A percentile compares a stretch with the other conserved stretches of the same genome.
Conservation (phyloP, 2,888 invertebrate genomes). For the Mystacides longicornis region DNA sequence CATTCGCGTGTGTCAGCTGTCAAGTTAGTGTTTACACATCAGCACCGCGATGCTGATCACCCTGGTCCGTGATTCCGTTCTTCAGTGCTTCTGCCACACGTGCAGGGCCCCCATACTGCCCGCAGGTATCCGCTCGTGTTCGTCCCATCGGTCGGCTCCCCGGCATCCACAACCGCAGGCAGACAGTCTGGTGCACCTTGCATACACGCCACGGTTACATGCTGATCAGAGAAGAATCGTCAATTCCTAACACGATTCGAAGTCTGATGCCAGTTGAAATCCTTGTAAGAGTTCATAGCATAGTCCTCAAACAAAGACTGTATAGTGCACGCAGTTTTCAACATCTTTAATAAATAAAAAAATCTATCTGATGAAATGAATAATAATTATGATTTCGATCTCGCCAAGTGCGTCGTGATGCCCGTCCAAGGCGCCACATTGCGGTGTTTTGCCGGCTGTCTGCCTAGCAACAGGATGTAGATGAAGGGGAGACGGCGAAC, state of each 20-base stretch:
- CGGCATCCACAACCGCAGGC: constrained; percentile 2
- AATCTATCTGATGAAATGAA: too few species aligned
- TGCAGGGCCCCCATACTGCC: constrained; percentile 78
- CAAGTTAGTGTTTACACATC: not conserved
- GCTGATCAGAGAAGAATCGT: too few species aligned
- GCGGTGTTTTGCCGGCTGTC: constrained; percentile 22
- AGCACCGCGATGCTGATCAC: constrained; percentile 71
- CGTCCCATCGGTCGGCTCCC: not conserved
- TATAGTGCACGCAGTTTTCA: too few species aligned
- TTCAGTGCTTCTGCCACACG: constrained; percentile 91
- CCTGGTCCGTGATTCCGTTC: constrained; percentile 83
- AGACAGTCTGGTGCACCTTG: too few species aligned
- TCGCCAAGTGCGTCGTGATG: too few species aligned
- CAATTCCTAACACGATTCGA: too few species aligned
- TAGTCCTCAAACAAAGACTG: too few species aligned
- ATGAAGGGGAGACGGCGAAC: constrained; percentile 5
- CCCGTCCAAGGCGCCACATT: constrained; percentile 10
- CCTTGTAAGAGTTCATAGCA: too few species aligned
- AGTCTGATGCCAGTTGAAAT: too few species aligned
- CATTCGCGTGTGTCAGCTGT: constrained; percentile 30
- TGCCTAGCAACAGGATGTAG: constrained; percentile 22
- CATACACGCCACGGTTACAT: too few species aligned
- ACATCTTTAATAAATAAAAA: too few species aligned
- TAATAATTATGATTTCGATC: too few species aligned
- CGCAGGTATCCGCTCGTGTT: constrained; percentile 48